Evolutionary conservation across 1,140 invertebrate genomes (phyloP), one percentile per base, ranked within the genome.

Genomic region (Orchestia grillus): DNA sequence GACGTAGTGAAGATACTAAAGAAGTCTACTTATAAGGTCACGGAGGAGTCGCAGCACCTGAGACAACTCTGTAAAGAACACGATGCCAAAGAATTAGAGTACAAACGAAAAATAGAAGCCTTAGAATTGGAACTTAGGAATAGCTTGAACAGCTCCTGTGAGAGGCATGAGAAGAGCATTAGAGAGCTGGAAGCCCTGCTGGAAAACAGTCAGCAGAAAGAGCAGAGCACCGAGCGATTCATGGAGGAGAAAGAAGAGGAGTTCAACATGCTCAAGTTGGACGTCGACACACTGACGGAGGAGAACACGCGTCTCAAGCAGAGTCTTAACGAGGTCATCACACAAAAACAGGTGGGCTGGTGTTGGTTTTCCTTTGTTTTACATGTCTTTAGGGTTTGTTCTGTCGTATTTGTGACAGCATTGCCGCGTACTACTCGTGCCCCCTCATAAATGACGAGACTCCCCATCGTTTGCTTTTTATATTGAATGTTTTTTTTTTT

Each of bases 231-330:
- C 11, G 97, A 97, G 88, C 95, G 96, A 95, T 97, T 96, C 90
- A 96, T 97, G 91, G 91, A 97, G 16, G 91, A 96, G 43, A 97
- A 96, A 95, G 97, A 97, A 95, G 97, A 97, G 96, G 97, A 97
- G 95, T 96, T 96, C 94, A 96, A 96, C 28, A 97, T 97, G 96
- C 87, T 97, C 8, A 97, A 97, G 96, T 96, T 97, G 88, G 97
- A 97, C 95, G 44, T 97, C 19, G 97, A 97, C n/a, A 97, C 97
- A 19, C 96, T 97, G 16, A 97, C 97, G 44, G 97, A 97, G 87
- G 97, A 97, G 96, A 97, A 97, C 91, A 96, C 95, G 95, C 95
- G 97, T 43, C 97, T 97, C 15, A 97, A 97, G 96, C 97, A 97
- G 44, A 97, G 97, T 36, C 96, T 97, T 23, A 97, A 97, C 44